Percentiles rank a stretch among this genome's conserved stretches.
Evolutionary conservation across 2,888 invertebrate genomes (phyloP).

Genomic region (Melieria crassipennis): DNA sequence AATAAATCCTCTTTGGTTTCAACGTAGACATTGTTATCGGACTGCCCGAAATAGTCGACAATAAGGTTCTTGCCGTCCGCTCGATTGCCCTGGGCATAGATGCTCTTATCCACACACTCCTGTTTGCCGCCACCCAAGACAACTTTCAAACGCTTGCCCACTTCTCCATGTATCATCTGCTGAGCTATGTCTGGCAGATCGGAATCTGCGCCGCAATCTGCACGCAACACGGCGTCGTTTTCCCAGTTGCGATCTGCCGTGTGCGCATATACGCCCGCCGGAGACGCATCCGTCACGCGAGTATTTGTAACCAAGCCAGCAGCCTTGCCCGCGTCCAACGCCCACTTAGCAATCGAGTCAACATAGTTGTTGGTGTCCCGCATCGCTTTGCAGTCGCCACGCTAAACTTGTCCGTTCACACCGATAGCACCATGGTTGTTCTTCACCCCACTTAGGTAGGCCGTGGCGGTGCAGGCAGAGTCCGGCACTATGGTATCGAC

Average conservation of each 20-base stretch:
- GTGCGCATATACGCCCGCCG: slow-evolving; percentile 74
- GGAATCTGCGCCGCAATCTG: slow-evolving; percentile 59
- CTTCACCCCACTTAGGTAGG: slow-evolving; percentile 76
- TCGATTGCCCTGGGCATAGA: slow-evolving; percentile 68
- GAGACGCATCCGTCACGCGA: slow-evolving; percentile 81
- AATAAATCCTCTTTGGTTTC: slow-evolving; percentile 68
- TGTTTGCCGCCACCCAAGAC: slow-evolving; percentile 81
- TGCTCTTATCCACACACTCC: slow-evolving; percentile 71
- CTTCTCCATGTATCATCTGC: slow-evolving; percentile 72
- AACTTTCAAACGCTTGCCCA: slow-evolving; percentile 77
- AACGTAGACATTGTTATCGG: slow-evolving; percentile 67
- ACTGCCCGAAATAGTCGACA: slow-evolving; percentile 71
- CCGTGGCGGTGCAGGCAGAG: slow-evolving; percentile 42
- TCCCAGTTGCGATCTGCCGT: slow-evolving; percentile 74
- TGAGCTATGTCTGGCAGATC: slow-evolving; percentile 76
- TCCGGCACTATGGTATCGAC: slow-evolving; percentile 77
- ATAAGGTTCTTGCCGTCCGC: slow-evolving; percentile 73
- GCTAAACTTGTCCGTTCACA: slow-evolving; percentile 73
- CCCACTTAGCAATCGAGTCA: slow-evolving; percentile 77
- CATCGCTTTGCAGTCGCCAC: slow-evolving; percentile 74
- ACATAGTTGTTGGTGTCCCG: slow-evolving; percentile 70
- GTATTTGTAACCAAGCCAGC: slow-evolving; percentile 81
- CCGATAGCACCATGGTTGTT: slow-evolving; percentile 81
- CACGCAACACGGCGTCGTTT: slow-evolving; percentile 67
- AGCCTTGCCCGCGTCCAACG: slow-evolving; percentile 73